A percentile compares a stretch with the other conserved stretches of the same genome.
These are phyloP conservation scores for Borostomias antarcticus DNA, from an alignment of 2,797 vertebrate genomes.

Conservation along the genomic window DNA sequence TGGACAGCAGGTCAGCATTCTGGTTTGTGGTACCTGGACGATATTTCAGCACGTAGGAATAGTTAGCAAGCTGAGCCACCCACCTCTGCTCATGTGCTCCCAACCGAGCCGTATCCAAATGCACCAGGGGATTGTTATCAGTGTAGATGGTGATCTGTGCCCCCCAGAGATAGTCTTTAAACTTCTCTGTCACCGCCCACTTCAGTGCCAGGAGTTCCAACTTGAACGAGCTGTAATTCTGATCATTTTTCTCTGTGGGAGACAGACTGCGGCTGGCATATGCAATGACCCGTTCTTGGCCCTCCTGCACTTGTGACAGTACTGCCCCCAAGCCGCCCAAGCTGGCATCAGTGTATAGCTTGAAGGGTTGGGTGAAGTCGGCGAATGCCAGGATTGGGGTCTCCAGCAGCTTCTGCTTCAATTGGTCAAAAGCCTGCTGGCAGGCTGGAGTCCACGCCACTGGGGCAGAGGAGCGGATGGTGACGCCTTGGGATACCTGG, in stretches of 20 bases:
- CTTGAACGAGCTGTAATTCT: conserved; percentile 3
- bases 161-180: neutral
- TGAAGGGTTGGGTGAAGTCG: neutral
- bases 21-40: neutral
- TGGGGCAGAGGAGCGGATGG: too few species aligned
- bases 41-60: neutral
- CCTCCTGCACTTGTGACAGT: neutral
- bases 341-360: neutral
- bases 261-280: neutral
- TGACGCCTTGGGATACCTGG: neutral
- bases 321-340: neutral
- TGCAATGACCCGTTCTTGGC: neutral
- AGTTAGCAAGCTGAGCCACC: conserved; percentile 17
- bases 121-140: neutral
- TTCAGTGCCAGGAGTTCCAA: neutral
- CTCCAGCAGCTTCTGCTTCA: too few species aligned
- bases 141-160: neutral
- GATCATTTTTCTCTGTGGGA: neutral
- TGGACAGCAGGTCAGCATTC: conserved; percentile 5
- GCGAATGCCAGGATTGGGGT: too few species aligned
- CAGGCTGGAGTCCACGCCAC: too few species aligned
- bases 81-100: conserved; percentile 7
- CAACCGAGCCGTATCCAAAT: neutral
- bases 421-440: too few species aligned
- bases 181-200: neutral